A percentile compares a stretch with the other conserved stretches of the same genome.
Conservation (phyloP, 2,797 vertebrate genomes). For the Octomys mimax region DNA sequence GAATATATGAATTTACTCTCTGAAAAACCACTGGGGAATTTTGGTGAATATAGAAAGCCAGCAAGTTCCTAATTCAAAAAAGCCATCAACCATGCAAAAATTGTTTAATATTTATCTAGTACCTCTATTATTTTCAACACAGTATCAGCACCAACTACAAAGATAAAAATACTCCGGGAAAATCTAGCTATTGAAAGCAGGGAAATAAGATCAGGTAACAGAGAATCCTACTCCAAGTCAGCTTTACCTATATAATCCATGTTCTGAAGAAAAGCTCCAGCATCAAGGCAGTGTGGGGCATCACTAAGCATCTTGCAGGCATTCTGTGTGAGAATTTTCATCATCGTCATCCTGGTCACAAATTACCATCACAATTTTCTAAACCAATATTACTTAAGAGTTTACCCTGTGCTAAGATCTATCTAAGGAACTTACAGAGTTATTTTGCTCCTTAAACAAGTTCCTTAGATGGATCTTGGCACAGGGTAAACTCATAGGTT, state of each 20-base stretch:
- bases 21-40: not conserved
- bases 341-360: not conserved
- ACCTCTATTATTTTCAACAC: conserved; percentile 27
- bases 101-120: conserved; percentile 49
- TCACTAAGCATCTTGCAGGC: not conserved
- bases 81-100: conserved; percentile 28
- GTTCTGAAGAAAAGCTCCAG: not conserved
- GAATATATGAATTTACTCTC: not conserved
- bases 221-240: not conserved
- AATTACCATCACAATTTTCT: not conserved
- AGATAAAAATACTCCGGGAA: not conserved
- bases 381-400: not conserved
- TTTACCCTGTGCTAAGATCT: not conserved
- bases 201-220: not conserved
- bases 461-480: too few species aligned
- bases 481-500: not conserved
- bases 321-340: conserved; percentile 6
- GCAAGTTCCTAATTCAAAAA: conserved; percentile 46
- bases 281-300: not conserved
- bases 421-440: not conserved
- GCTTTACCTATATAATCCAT: not conserved
- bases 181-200: not conserved
- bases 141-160: not conserved
- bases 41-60: conserved; percentile 39
- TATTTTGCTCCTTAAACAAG: too few species aligned